Evolutionary conservation across 2,113 vertebrate species (phyloP), one percentile per base, ranked within the genome.

Genomic region (Peucedramus taeniatus): DNA sequence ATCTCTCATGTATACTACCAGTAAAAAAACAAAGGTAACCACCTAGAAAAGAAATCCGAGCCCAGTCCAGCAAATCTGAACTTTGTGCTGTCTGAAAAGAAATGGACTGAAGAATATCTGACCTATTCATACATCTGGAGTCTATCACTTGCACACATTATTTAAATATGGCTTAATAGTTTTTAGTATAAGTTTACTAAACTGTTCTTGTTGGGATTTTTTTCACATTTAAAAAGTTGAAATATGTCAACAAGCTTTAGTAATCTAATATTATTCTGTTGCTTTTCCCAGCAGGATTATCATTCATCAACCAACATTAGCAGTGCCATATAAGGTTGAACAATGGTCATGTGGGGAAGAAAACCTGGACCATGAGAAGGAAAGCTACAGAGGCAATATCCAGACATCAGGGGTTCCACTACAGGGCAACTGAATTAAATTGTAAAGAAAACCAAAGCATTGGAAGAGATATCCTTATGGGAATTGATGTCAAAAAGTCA

Each of bases 401-500:
- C 75, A 77, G 91, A 42, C 66, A 87, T 82, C 54, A 76, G 50
- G 59, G 92, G 39, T 79, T 93, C 87, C 50, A 77, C 66, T 49
- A 83, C 35, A 91, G 74, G 89, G 79, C 78, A 95, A 88, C 50
- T 90, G 78, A 96, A 94, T 94, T 89, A 95, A 94, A 96, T 17
- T 77, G 82, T 91, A 90, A 93, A 95, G 88, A 95, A 94, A 94
- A 86, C 75, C 79, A 92, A 80, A 92, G 78, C 75, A 86, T 94
- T 95, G 90, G 87, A 91, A 88, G 76, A 94, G 75, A 83, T 70
- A 80, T 88, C 47, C 63, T 88, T 85, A 93, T 70, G 68, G 88
- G 85, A 93, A 88, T 44, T 93, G 93, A 93, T 93, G 90, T 96
- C 87, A 94, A 94, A 84, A 95, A 90, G 91, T 93, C 94, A 95